Evolutionary conservation across 2,888 invertebrate species (phyloP), one percentile per base, ranked within the genome.

Genomic region (Megastigmus dorsalis): DNA sequence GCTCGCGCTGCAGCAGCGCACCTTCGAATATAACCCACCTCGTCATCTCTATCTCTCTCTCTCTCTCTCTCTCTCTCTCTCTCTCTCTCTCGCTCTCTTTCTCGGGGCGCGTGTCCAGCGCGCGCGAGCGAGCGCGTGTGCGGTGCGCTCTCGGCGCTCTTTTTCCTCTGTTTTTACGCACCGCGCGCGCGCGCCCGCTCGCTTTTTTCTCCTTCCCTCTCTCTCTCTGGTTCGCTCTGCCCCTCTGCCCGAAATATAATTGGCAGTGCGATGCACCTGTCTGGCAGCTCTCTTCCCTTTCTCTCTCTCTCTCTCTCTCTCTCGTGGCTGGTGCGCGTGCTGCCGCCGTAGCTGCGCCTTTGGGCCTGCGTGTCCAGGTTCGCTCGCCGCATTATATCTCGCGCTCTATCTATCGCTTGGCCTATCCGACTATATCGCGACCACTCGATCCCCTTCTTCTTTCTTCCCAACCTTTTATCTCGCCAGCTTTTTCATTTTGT

Each of bases 241-340:
- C 38, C 26, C 6, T 77, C 77, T 77, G 78, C 78, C 84, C 85
- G 83, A 85, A 87, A 88, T 88, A 87, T 88, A 87, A 88, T 88
- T 88, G 88, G 87, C 87, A 84, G 85, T 84, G 82, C 86, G 86
- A 87, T 87, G 88, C 88, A 87, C 88, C 87, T 88, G 88, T 86
- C 86, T 82, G n/a, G n/a, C n/a, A n/a, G 82, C 82, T 82, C 73
- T 70, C 77, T 75, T 77, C 78, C 79, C 75, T 73, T 75, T 76
- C 63, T 79, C 76, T 71, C 76, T 72, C 79, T 77, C 77, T 76
- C 79, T 74, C 62, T 76, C 67, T 74, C 76, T 69, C 60, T 77
- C 71, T 76, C 69, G 71, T 75, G 62, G 63, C 71, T 77, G 63
- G 43, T 63, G 68, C 55, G 54, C 36, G 28, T 60, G 60, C 26